Evolutionary conservation across 2,797 vertebrate genomes (phyloP), one percentile per base, ranked within the genome.

Genomic region (Mormyrus proboscirostris): DNA sequence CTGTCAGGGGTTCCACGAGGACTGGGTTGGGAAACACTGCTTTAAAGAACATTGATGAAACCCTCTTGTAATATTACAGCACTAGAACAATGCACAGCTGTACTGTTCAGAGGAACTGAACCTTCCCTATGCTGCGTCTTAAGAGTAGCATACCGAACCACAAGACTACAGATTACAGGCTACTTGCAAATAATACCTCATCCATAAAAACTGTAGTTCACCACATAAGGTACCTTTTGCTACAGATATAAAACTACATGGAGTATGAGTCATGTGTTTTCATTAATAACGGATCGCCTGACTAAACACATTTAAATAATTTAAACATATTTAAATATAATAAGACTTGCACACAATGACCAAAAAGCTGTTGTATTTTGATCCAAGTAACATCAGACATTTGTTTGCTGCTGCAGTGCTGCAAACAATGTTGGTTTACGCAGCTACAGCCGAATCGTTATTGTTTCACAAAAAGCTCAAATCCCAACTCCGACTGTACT

Each of bases 281-380:
- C 41, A n/a, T 79, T 79, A 79, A n/a, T n/a, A n/a, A 41, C 7
- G 3, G 73, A 6, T 79, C n/a, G 65, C 65, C 14, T 73, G 29
- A 73, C 29, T 47, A 79, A 79, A 41, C 7, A 47, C 12, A 38
- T 73, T 79, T 47, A 41, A 41, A 79, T 79, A n/a, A 79, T 47
- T 79, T 47, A 8, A 41, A 47, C 14, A 9, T 79, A 79, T 44
- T 79, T 79, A 8, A n/a, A 79, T 79, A 79, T 79, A 79, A 44
- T 79, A 16, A 73, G 16, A 79, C 73, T 44, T 47, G 19, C n/a
- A 19, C 8, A 7, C 38, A 79, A 79, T 79, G 73, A 79, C 73
- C 73, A 79, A 79, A 79, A 79, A 79, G 73, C 73, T 79, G 73
- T 79, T 79, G 73, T 79, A 41, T 79, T 79, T 79, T n/a, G 38